Percentiles rank a stretch among this genome's conserved stretches.
phyloP scores from a whole-genome alignment of 2,113 vertebrate species.

The Triplophysa siluroides region DNA sequence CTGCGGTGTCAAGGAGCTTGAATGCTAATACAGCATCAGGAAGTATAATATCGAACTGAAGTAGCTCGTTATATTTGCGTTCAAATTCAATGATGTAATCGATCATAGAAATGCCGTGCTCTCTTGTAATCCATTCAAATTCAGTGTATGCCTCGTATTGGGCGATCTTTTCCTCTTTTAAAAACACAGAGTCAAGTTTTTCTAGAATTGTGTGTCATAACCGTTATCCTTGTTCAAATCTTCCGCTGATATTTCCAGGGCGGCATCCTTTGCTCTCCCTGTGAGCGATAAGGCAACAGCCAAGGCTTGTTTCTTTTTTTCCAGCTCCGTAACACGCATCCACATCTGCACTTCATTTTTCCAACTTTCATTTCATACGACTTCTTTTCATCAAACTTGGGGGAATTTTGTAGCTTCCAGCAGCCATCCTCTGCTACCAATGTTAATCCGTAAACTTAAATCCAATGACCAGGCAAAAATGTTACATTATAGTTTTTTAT shows the following conservation, averaged over 20 bases:
- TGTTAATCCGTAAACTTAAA: not conserved
- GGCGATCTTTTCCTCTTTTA: slow-evolving; percentile 6
- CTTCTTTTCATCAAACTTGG: not conserved
- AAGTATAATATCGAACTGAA: not conserved
- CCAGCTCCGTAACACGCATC: not conserved
- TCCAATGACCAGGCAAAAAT: no score
- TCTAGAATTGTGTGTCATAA: not conserved
- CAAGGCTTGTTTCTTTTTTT: not conserved
- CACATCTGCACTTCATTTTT: not conserved
- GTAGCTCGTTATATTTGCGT: no score
- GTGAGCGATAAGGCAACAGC: not conserved
- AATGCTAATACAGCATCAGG: slow-evolving; percentile 39
- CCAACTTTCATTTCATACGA: not conserved
- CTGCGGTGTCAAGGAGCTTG: slow-evolving; percentile 29
- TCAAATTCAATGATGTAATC: not conserved
- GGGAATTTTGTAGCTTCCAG: not conserved
- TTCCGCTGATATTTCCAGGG: not conserved
- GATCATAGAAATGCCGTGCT: not conserved
- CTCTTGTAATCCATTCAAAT: not conserved
- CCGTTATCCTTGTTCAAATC: not conserved
- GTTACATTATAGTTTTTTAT: no score
- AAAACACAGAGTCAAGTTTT: not conserved
- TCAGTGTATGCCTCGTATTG: not conserved
- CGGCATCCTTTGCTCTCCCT: not conserved
- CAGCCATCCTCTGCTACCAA: slow-evolving; percentile 11